These are phyloP conservation scores for Macquaria ambigua DNA, from an alignment of 2,113 vertebrate species.

Conservation along the genomic window DNA sequence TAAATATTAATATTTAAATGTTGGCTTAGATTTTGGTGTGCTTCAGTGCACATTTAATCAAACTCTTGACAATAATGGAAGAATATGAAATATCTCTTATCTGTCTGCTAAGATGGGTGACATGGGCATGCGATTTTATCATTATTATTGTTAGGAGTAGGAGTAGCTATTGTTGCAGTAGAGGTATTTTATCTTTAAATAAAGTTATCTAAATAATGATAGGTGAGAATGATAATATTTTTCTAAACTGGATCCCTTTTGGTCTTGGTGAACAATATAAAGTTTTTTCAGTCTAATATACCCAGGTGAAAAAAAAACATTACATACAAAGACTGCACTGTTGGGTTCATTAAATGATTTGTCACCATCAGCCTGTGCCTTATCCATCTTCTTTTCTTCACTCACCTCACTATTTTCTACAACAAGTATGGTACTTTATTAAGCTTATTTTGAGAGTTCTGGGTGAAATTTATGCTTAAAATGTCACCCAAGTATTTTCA, in stretches of 20 bases:
- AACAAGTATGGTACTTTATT: neutral
- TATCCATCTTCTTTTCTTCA: neutral
- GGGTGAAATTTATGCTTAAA: neutral
- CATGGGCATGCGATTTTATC: neutral
- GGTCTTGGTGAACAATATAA: neutral
- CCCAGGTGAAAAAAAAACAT: neutral
- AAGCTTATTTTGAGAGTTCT: neutral
- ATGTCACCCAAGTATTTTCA: neutral
- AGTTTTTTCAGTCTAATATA: neutral
- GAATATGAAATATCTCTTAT: neutral
- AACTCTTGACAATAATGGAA: neutral
- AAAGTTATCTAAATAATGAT: neutral
- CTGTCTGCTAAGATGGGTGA: neutral
- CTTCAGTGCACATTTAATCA: neutral
- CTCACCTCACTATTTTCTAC: neutral
- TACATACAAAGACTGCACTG: neutral
- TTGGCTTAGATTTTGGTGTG: neutral
- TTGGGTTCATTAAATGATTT: neutral
- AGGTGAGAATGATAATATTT: neutral
- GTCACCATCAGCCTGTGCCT: neutral
- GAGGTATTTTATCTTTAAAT: neutral
- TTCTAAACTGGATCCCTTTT: neutral
- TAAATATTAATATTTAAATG: neutral
- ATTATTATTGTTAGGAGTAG: neutral
- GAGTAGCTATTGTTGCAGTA: neutral